Percentiles rank a stretch among this genome's conserved stretches.
phyloP scores from a whole-genome alignment of 2,888 invertebrate genomes.

The Cremastinae sp. region DNA sequence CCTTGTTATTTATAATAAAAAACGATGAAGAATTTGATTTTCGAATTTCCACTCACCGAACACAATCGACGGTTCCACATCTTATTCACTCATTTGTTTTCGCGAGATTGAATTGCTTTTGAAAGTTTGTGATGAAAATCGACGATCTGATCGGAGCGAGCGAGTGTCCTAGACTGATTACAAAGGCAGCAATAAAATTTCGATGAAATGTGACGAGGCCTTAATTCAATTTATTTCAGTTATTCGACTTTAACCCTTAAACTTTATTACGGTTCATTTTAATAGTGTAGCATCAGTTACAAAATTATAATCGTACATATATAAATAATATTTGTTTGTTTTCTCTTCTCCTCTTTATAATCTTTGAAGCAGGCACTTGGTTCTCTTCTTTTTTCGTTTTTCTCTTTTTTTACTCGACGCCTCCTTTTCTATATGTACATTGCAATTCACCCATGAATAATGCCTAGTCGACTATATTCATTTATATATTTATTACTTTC shows the following conservation, averaged over 20 bases:
- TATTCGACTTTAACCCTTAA: conserved; percentile 60
- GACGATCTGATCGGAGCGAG: no score
- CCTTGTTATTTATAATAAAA: no score
- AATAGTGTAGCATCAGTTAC: conserved; percentile 70
- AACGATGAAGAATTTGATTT: no score
- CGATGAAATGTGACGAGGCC: no score
- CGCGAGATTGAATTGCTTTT: no score
- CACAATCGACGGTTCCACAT: neutral
- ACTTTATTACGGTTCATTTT: conserved; percentile 64
- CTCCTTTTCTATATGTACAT: conserved; percentile 51
- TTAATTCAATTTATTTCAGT: neutral
- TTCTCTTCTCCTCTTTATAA: conserved; percentile 25
- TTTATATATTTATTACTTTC: neutral
- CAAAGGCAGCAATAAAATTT: no score
- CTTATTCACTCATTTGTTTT: conserved; percentile 4
- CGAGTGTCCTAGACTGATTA: no score
- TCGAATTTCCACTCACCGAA: conserved; percentile 3
- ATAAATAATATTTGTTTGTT: conserved; percentile 54
- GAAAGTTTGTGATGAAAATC: no score
- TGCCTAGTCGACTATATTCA: conserved; percentile 44
- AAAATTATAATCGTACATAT: conserved; percentile 71
- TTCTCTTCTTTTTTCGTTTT: conserved; percentile 20
- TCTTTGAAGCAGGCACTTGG: conserved; percentile 59
- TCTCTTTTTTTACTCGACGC: neutral
- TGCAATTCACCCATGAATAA: conserved; percentile 58